phyloP scores from a whole-genome alignment of 2,888 invertebrate genomes.

The Smittia aterrima region DNA sequence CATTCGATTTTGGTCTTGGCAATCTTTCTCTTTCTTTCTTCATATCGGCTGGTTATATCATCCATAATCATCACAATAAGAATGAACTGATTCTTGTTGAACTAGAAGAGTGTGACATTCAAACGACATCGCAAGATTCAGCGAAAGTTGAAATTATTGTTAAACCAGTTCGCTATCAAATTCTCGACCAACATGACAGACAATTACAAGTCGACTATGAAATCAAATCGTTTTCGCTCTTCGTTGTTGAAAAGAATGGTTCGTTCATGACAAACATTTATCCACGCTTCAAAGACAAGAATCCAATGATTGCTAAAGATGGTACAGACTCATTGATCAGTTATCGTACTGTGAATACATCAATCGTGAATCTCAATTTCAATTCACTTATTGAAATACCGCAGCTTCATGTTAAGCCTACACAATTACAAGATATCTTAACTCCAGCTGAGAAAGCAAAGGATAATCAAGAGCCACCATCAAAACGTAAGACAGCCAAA shows the following conservation, averaged over 20 bases:
- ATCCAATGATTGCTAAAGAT: background rate
- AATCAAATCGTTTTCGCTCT: background rate
- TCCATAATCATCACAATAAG: background rate
- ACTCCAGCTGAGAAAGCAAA: too few relatives aligned
- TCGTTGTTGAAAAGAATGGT: background rate
- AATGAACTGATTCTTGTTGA: background rate
- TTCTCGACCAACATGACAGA: background rate
- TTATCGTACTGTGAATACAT: background rate
- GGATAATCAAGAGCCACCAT: too few relatives aligned
- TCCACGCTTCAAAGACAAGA: background rate
- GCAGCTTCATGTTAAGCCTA: too few relatives aligned
- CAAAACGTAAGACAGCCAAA: too few relatives aligned
- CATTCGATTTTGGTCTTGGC: background rate
- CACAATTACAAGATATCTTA: too few relatives aligned
- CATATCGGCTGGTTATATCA: background rate
- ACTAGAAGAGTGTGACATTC: background rate
- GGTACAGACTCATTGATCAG: too few relatives aligned
- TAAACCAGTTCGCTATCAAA: background rate
- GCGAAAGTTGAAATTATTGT: too few relatives aligned
- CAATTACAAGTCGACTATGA: background rate
- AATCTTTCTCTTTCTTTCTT: background rate
- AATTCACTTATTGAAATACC: too few relatives aligned
- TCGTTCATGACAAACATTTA: background rate
- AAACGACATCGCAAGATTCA: background rate
- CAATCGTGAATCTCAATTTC: too few relatives aligned